These are phyloP conservation scores for Choloepus didactylus DNA, from an alignment of 2,797 vertebrate species.

Conservation along the genomic window DNA sequence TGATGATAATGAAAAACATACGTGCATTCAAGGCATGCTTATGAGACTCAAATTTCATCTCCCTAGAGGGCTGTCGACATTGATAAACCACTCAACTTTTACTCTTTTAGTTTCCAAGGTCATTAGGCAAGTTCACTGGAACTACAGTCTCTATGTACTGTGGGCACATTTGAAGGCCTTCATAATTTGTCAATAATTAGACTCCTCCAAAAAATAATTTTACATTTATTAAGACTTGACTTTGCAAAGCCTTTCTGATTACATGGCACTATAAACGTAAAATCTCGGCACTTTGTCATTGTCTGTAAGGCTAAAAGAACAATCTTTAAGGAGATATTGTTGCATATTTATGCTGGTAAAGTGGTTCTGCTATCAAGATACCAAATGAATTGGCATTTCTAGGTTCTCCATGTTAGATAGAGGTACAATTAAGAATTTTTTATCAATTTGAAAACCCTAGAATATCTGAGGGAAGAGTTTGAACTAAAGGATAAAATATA, in stretches of 20 bases:
- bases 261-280: slow-evolving; percentile 55
- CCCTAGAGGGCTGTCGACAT: slow-evolving; percentile 85
- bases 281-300: slow-evolving; percentile 72
- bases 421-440: slow-evolving; percentile 9
- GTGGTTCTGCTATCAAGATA: slow-evolving; percentile 62
- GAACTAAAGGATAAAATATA: slow-evolving; percentile 43
- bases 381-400: slow-evolving; percentile 61
- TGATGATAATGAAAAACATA: slow-evolving; percentile 88
- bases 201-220: slow-evolving; percentile 66
- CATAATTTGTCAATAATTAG: slow-evolving; percentile 80
- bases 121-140: slow-evolving; percentile 84
- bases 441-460: slow-evolving; percentile 30
- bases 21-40: slow-evolving; percentile 83
- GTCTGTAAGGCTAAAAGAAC: slow-evolving; percentile 47
- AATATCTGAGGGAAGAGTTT: neutral
- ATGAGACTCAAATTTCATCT: slow-evolving; percentile 86
- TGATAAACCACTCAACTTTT: slow-evolving; percentile 86
- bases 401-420: neutral
- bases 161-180: slow-evolving; percentile 75
- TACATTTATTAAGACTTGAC: slow-evolving; percentile 63
- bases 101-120: slow-evolving; percentile 84
- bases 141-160: slow-evolving; percentile 79
- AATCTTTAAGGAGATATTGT: slow-evolving; percentile 70
- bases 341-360: slow-evolving; percentile 32
- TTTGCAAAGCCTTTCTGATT: slow-evolving; percentile 60